A percentile compares a stretch with the other conserved stretches of the same genome.
Conservation (phyloP, 1,140 invertebrate species). For the Penaeus japonicus region DNA sequence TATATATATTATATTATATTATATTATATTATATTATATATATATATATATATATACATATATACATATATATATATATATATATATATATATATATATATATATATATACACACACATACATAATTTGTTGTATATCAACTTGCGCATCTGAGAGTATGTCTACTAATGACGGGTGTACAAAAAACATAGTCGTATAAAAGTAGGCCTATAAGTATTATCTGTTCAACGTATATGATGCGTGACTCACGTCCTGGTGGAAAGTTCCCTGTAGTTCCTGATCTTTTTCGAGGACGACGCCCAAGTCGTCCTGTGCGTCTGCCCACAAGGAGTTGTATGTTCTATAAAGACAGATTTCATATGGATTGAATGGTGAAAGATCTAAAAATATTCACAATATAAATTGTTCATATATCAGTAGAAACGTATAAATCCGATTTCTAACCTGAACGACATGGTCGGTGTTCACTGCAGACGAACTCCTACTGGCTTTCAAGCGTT, state of each 20-base stretch:
- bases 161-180: no score
- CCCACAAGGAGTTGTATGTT: conserved; percentile 32
- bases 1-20: neutral
- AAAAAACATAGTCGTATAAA: neutral
- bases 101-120: no score
- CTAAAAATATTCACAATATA: neutral
- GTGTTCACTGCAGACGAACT: neutral
- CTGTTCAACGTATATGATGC: neutral
- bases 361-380: neutral
- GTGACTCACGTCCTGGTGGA: conserved; percentile 30
- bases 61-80: no score
- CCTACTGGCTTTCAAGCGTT: no score
- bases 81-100: no score
- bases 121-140: no score
- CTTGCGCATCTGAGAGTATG: no score
- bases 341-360: neutral
- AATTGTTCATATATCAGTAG: neutral
- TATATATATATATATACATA: neutral
- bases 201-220: neutral
- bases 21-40: no score
- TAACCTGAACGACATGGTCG: conserved; percentile 9
- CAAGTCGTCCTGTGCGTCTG: conserved; percentile 28
- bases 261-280: conserved; percentile 39
- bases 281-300: conserved; percentile 37
- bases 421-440: no score